Evolutionary conservation across 2,888 invertebrate species (phyloP).

Genomic region (Drosophila incognita): DNA sequence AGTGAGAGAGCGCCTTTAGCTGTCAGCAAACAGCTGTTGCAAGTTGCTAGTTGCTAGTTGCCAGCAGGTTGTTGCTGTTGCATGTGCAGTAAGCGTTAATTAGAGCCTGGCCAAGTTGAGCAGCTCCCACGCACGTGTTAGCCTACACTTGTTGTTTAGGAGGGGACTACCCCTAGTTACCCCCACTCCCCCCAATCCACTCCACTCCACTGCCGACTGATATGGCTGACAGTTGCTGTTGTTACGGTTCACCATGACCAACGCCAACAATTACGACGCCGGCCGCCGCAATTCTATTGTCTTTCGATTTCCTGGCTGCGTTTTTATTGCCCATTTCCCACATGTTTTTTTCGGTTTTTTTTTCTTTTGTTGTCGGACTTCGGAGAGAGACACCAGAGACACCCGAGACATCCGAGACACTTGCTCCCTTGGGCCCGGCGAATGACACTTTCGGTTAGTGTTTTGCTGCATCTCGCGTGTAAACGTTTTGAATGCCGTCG

Average conservation of each 20-base stretch:
- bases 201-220: not conserved
- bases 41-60: constrained; percentile 3
- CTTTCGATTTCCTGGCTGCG: constrained; percentile 72
- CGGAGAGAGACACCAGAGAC: constrained; percentile 31
- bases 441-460: constrained; percentile 60
- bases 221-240: constrained; percentile 72
- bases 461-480: constrained; percentile 2
- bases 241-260: constrained; percentile 81
- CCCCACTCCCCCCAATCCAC: not conserved
- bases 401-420: constrained; percentile 5
- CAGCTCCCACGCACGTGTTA: constrained; percentile 74
- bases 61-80: constrained; percentile 16
- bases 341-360: constrained; percentile 47
- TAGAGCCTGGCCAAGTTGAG: constrained; percentile 48
- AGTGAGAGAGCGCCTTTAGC: not conserved
- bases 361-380: constrained; percentile 14
- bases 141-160: constrained; percentile 47
- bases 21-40: constrained; percentile 42
- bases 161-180: constrained; percentile 7
- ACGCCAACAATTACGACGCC: constrained; percentile 73
- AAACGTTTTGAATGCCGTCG: constrained; percentile 35
- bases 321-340: constrained; percentile 77
- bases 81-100: constrained; percentile 43
- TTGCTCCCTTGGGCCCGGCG: constrained; percentile 28
- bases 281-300: constrained; percentile 76